Base-by-base conservation (phyloP, 2,113 vertebrate genomes). In the Psophia crepitans region DNA sequence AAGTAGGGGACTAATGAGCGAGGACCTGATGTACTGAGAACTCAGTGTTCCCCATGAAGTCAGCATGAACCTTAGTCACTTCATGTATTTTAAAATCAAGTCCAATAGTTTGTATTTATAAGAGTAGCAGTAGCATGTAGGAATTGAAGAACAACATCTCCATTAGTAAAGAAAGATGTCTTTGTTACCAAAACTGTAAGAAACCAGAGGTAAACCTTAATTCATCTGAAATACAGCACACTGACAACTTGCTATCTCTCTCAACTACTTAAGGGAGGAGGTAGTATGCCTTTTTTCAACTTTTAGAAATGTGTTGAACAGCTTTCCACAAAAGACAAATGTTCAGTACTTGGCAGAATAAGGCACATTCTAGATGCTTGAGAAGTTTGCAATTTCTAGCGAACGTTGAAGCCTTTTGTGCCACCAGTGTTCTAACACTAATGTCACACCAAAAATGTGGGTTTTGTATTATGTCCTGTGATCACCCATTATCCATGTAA, bases 291-390 rank as follows among this genome's bases (percentile, higher is more conserved):
- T 93, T 84, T 54, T 43, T 58, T 84, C 74, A 63, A 28, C 71
- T 78, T 83, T n/a, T 53, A 70, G 60, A 95, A 95, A 75, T 71
- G 48, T 14, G 2, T 37, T 78, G 57, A 92, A 56, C 39, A 84
- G 68, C 56, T 90, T 86, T 88, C 61, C 43, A 44, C 39, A 57
- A 41, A 88, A 88, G 85, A 89, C 48, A 26, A 49, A 83, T 80
- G 70, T 86, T 94, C 71, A 33, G 57, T 54, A 63, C n/a, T 86
- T 94, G 88, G 68, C 76, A 90, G 73, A 81, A 64, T 37, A 85
- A 83, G 66, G 54, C 23, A 77, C 6, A 4, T 75, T 86, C 76
- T 68, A 88, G 73, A 95, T 86, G 73, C 71, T 63, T 92, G 60
- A 77, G 70, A 92, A 86, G 76, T 74, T 46, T 96, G 68, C 68